Conservation (phyloP, 1,140 invertebrate species). For the Popillia japonica region DNA sequence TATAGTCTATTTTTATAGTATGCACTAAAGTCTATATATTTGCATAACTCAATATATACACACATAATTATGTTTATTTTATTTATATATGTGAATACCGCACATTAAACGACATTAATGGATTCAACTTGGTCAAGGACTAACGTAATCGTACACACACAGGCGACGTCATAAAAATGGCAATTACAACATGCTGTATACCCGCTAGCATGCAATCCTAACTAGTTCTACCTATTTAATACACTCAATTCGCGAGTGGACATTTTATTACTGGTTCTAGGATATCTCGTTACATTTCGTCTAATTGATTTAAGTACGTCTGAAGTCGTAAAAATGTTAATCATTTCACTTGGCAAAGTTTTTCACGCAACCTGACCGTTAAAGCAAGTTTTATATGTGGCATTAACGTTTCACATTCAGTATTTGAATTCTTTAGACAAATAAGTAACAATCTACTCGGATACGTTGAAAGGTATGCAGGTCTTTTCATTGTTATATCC, state of each 20-base stretch:
- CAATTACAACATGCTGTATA: neutral
- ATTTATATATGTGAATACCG: neutral
- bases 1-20: neutral
- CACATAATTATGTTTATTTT: neutral
- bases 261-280: neutral
- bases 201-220: neutral
- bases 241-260: neutral
- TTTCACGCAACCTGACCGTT: no score
- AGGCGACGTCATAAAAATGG: conserved; percentile 4
- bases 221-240: neutral
- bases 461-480: no score
- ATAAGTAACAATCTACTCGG: no score
- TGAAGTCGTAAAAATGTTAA: neutral
- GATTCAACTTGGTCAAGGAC: conserved; percentile 26
- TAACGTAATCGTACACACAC: neutral
- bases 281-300: neutral
- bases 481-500: no score
- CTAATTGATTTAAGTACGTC: neutral
- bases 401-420: no score
- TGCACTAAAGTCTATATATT: no score
- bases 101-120: neutral
- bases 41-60: conserved; percentile 8
- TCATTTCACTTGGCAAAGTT: neutral
- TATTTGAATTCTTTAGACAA: no score
- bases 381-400: no score